Base-by-base conservation (phyloP, 2,797 vertebrate genomes). In the Spea hammondii region DNA sequence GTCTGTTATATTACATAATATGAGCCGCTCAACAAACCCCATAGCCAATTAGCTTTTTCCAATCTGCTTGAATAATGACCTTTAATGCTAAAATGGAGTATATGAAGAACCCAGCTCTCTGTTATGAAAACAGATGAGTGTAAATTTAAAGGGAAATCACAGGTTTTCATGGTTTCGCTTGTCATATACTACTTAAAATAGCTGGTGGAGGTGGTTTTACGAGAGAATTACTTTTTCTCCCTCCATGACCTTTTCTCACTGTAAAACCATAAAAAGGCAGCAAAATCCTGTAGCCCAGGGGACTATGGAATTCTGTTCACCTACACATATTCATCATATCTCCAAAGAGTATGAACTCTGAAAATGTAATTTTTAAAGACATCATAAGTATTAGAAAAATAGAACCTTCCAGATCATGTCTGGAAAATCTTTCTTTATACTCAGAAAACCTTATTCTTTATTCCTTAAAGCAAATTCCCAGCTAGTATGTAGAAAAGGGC, bases 11-110 rank as follows among this genome's bases (percentile, higher is more conserved):
- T 72, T 80, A 51, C 44, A 70, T 79, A 74, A 79, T 71, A 74
- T 60, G 32, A 51, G 68, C 79, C 72, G 73, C 72, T 74, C 67
- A 66, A 71, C 46, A 67, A 76, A 67, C 76, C 55, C 73, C 73
- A 76, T 71, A 76, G 79, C 79, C 79, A 80, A 80, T 80, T 80
- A 80, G 54, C 62, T 76, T 65, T 55, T 72, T 71, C 73, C 73
- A 80, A 76, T 80, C 60, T 76, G 59, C 60, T 80, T 76, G 72
- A 80, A 76, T 76, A 80, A 76, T 76, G 68, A 76, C 60, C 79
- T 71, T 66, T 80, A 73, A 76, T 44, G 53, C 53, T 49, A 65
- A 76, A 76, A 70, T 17, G 65, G 68, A 80, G 79, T 59, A 46
- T 76, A 80, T 76, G 76, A 76, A 66, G 73, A 51, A 44, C 12